These are phyloP conservation scores for Oreochromis tanganicae DNA, from an alignment of 2,113 vertebrate genomes.

Conservation along the genomic window DNA sequence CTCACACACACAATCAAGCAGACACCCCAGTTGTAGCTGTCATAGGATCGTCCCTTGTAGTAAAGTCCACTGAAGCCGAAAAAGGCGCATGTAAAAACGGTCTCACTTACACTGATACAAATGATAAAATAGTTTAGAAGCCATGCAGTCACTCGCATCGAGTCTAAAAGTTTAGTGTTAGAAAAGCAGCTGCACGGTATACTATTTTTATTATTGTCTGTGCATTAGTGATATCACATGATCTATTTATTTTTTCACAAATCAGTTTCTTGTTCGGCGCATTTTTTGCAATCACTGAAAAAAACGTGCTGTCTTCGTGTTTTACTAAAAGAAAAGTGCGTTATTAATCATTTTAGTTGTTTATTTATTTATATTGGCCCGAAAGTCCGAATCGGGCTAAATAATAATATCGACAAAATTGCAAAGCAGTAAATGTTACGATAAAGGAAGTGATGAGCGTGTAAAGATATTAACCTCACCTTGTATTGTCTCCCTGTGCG, in stretches of 20 bases:
- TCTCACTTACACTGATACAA: not conserved
- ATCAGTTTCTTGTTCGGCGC: not conserved
- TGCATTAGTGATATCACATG: not conserved
- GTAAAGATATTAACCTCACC: constrained; percentile 76
- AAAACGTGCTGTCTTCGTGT: not conserved
- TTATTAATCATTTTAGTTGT: not conserved
- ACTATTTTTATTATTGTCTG: not conserved
- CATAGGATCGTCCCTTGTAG: not conserved
- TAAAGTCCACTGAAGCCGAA: not conserved
- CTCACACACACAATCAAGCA: not conserved
- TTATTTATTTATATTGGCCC: not conserved
- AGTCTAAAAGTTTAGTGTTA: not conserved
- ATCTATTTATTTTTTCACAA: not conserved
- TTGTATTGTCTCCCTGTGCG: constrained; percentile 91
- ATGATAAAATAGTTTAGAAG: not conserved
- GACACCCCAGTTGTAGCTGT: not conserved
- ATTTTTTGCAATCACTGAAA: not conserved
- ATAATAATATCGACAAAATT: not conserved
- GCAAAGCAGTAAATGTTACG: not conserved
- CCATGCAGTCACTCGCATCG: not conserved
- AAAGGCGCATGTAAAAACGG: not conserved
- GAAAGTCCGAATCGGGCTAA: not conserved
- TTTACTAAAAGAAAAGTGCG: not conserved
- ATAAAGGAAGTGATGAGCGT: not conserved
- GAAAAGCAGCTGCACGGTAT: not conserved